Evolutionary conservation across 2,113 vertebrate genomes (phyloP).

Genomic region (Natator depressus): DNA sequence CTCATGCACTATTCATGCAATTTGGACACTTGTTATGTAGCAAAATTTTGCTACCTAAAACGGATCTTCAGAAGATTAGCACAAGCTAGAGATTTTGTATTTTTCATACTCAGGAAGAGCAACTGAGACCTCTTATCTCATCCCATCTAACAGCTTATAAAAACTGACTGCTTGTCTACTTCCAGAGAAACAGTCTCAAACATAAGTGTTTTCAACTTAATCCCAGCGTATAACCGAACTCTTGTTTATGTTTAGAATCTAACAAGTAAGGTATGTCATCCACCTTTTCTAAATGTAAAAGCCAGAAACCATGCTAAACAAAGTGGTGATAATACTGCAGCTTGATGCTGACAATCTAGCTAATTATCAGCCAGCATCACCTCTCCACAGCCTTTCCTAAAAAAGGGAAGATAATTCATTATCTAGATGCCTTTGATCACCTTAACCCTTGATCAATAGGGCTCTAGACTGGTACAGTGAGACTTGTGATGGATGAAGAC

Average conservation of each 20-base stretch:
- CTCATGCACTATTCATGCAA: background rate
- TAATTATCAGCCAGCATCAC: background rate
- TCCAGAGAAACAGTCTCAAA: background rate
- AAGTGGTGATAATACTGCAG: background rate
- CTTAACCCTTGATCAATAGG: background rate
- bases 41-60: background rate
- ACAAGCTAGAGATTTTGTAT: too few relatives aligned
- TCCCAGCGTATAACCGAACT: background rate
- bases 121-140: too few relatives aligned
- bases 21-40: background rate
- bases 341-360: too few relatives aligned
- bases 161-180: background rate
- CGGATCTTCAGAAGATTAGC: too few relatives aligned
- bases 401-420: too few relatives aligned
- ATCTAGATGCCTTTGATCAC: background rate
- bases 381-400: too few relatives aligned
- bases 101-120: too few relatives aligned
- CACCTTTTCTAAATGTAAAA: too few relatives aligned
- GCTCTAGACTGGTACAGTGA: background rate
- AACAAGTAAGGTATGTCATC: too few relatives aligned
- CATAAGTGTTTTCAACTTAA: background rate
- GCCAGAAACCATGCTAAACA: too few relatives aligned
- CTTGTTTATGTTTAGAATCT: too few relatives aligned
- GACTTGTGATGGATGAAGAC: background rate
- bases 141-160: background rate